Evolutionary conservation across 2,888 invertebrate species (phyloP).

Genomic region (Morpho deidamia): DNA sequence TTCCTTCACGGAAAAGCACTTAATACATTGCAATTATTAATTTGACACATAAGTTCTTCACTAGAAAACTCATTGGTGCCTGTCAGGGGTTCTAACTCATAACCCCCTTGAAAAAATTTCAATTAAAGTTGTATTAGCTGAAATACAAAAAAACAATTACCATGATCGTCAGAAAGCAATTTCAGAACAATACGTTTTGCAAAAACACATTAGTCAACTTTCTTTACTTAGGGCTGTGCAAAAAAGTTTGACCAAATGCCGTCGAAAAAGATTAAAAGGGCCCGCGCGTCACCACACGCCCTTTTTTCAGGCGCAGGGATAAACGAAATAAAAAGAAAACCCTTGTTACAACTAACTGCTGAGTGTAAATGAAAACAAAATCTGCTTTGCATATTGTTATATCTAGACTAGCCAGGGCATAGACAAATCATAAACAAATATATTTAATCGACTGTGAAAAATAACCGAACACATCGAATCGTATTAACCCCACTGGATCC

Average conservation of each 20-base stretch:
- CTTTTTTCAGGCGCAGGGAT: conserved; percentile 1
- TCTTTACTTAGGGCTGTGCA: conserved; percentile 14
- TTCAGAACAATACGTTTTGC: conserved; percentile 22
- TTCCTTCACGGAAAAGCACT: too few species aligned
- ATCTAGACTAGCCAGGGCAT: background rate
- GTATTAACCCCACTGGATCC: too few species aligned
- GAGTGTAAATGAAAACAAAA: background rate
- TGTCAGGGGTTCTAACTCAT: too few species aligned
- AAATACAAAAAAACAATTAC: conserved; percentile 1
- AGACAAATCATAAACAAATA: too few species aligned
- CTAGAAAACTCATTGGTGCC: too few species aligned
- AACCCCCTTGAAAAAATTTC: too few species aligned
- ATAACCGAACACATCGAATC: too few species aligned
- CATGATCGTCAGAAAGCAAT: conserved; percentile 20
- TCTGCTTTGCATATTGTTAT: background rate
- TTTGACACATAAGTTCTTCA: too few species aligned
- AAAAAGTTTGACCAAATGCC: conserved; percentile 24
- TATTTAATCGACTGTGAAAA: too few species aligned
- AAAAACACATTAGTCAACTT: conserved; percentile 28
- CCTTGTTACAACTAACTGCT: conserved; percentile 2
- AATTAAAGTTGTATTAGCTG: background rate
- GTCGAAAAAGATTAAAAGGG: conserved; percentile 24
- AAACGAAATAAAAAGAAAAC: conserved; percentile 24
- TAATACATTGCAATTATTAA: too few species aligned
- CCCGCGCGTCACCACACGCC: conserved; percentile 2